Base-by-base conservation (phyloP, 2,888 invertebrate species). In the Tetranychus truncatus region DNA sequence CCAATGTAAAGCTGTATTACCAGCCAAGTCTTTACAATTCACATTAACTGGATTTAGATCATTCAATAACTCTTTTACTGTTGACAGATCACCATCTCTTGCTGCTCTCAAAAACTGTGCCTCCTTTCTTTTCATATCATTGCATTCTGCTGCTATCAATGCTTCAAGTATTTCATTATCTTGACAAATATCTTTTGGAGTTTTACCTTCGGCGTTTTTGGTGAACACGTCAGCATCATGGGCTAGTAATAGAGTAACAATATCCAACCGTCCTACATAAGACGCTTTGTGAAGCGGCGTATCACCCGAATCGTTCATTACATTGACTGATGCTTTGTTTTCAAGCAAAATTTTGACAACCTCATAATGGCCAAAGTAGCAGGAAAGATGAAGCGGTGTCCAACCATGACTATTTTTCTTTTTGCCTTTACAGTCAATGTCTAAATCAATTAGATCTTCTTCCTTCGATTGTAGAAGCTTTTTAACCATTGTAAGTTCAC, bases 251-350 rank as follows among this genome's bases (percentile, higher is more conserved):
- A 87, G 81, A 69, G 87, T 85, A 34, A 88, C 88, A 76, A 88
- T 81, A 76, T 88, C 87, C 85, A 87, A 86, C 82, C 88, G 85
- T 1, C 88, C 88, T 79, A 88, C 88, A 81, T 87, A 88, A 7
- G 88, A 87, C 21, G 89, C 88, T 80, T 88, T 87, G 80, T 89
- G 88, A 55, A 88, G 81, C 0, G 88, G 85, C 0, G 88, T 88
- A 80, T 88, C 88, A 0, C 88, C 88, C 21, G 84, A 84, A 79
- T 87, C 86, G 80, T 88, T 88, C 45, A 87, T 85, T 69, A 86
- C 85, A 79, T 88, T 87, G 1, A 87, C 85, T 80, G 86, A 84
- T 0, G 86, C 87, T 0, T 86, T 86, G 18, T 85, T 83, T 79
- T 83, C 84, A 7, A 88, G 80, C 20, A 89, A 80, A 0, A 85